Conservation (phyloP, 2,888 invertebrate genomes). For the Oegoconia quadripuncta region DNA sequence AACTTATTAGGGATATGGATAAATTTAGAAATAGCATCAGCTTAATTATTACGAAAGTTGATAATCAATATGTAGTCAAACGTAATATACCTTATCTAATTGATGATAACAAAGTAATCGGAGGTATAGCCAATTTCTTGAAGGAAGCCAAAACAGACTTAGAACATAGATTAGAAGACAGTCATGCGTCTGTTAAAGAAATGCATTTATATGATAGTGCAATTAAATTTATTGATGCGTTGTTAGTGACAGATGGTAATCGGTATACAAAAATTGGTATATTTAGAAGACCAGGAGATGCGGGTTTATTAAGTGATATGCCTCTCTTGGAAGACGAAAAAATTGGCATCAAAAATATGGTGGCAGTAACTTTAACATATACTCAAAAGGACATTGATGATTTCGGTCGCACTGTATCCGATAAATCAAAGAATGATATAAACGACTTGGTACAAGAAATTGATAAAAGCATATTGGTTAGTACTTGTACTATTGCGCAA, state of each 20-base stretch:
- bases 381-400: not conserved
- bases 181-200: not conserved
- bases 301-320: not conserved
- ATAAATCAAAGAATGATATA: not conserved
- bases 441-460: not conserved
- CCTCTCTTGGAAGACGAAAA: not conserved
- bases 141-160: not conserved
- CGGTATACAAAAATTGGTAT: not conserved
- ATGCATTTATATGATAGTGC: not conserved
- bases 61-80: not conserved
- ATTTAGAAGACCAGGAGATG: not conserved
- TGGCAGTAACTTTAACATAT: not conserved
- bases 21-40: not conserved
- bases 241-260: not conserved
- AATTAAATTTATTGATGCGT: not conserved
- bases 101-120: not conserved
- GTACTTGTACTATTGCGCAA: not conserved
- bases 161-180: not conserved
- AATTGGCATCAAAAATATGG: not conserved
- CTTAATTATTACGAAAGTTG: slow-evolving; percentile 2
- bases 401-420: not conserved
- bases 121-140: not conserved
- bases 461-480: not conserved
- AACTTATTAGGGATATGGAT: not conserved
- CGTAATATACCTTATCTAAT: not conserved